Evolutionary conservation across 1,140 invertebrate species (phyloP).

Genomic region (Lucilia sericata): DNA sequence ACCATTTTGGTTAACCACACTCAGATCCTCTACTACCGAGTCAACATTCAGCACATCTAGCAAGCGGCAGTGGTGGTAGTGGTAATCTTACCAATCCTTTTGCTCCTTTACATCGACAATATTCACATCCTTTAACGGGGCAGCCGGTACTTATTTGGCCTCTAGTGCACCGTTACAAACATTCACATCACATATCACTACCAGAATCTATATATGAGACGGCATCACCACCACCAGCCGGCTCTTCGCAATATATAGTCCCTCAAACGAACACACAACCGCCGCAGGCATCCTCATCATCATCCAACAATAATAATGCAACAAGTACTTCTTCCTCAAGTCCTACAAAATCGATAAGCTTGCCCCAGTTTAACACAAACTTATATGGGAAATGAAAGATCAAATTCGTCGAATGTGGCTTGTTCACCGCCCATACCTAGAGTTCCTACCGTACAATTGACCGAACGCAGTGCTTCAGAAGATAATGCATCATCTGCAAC

Average conservation of each 20-base stretch:
- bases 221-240: slow-evolving; percentile 63
- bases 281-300: slow-evolving; percentile 5
- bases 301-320: slow-evolving; percentile 53
- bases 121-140: slow-evolving; percentile 67
- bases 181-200: slow-evolving; percentile 65
- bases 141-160: slow-evolving; percentile 50
- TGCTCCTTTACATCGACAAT: slow-evolving; percentile 69
- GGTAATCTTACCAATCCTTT: slow-evolving; percentile 59
- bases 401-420: background rate
- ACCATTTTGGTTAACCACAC: slow-evolving; percentile 74
- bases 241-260: slow-evolving; percentile 64
- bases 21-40: slow-evolving; percentile 75
- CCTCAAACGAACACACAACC: slow-evolving; percentile 52
- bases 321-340: slow-evolving; percentile 45
- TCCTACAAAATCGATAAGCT: slow-evolving; percentile 45
- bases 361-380: slow-evolving; percentile 47
- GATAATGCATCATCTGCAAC: slow-evolving; percentile 47
- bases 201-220: slow-evolving; percentile 65
- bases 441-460: slow-evolving; percentile 17
- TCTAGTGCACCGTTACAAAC: slow-evolving; percentile 56
- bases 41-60: slow-evolving; percentile 68
- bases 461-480: slow-evolving; percentile 15
- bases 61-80: slow-evolving; percentile 62
- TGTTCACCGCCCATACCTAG: slow-evolving; percentile 44
- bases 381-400: slow-evolving; percentile 37